Evolutionary conservation across 1,140 invertebrate species (phyloP).

Genomic region (Chionoecetes opilio): DNA sequence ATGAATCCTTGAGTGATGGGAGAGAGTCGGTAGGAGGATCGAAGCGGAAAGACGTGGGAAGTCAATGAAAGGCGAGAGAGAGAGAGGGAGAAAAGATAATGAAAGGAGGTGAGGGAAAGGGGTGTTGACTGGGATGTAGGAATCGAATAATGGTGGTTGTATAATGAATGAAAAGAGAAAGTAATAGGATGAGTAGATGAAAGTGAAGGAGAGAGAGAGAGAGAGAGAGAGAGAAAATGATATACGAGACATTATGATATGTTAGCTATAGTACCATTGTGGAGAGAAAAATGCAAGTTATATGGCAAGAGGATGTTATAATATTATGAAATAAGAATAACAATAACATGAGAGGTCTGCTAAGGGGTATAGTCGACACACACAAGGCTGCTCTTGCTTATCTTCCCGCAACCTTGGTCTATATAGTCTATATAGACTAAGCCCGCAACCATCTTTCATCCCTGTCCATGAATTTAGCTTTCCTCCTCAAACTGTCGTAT

Average conservation of each 20-base stretch:
- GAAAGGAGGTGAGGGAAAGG: background rate
- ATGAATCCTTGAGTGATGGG: background rate
- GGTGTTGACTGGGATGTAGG: background rate
- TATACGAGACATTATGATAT: no score
- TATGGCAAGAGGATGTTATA: no score
- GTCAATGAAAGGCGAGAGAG: background rate
- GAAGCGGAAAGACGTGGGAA: background rate
- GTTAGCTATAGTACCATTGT: background rate
- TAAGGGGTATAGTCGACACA: no score
- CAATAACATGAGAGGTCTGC: no score
- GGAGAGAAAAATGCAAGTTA: background rate
- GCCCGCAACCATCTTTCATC: no score
- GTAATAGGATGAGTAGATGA: background rate
- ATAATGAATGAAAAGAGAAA: slow-evolving; percentile 9
- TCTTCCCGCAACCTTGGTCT: no score
- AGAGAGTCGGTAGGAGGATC: background rate
- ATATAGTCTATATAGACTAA: no score
- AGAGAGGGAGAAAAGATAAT: background rate
- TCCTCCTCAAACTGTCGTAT: no score
- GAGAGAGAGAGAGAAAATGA: no score
- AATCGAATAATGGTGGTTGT: background rate
- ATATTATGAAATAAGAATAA: no score
- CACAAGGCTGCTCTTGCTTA: no score
- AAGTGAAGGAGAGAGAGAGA: background rate
- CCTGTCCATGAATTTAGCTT: no score